Evolutionary conservation across 2,113 vertebrate genomes (phyloP).

Genomic region (Muntiacus reevesi): DNA sequence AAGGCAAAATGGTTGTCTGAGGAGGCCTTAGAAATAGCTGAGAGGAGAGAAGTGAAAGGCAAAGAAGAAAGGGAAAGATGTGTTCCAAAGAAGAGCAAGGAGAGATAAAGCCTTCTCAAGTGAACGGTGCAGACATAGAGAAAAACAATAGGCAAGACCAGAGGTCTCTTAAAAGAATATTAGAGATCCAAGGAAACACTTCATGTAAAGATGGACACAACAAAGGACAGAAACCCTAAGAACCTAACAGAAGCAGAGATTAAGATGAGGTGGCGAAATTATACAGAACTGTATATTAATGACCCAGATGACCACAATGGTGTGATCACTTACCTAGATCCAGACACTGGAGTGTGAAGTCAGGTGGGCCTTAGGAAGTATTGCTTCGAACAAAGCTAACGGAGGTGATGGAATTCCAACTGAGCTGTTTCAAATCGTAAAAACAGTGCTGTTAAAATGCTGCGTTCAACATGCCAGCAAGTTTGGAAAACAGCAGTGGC

Average conservation of each 20-base stretch:
- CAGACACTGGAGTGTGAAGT: neutral
- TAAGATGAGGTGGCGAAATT: neutral
- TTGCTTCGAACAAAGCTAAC: neutral
- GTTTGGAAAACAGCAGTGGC: neutral
- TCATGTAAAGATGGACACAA: neutral
- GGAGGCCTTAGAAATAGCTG: neutral
- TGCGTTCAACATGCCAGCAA: neutral
- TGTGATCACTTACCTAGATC: neutral
- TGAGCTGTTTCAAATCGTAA: neutral
- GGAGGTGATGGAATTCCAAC: neutral
- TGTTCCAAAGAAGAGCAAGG: neutral
- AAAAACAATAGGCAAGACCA: neutral
- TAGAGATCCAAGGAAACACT: neutral
- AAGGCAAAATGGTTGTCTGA: neutral
- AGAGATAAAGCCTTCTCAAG: neutral
- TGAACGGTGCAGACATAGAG: neutral
- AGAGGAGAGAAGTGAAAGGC: neutral
- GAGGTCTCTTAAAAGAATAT: neutral
- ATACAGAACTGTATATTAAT: neutral
- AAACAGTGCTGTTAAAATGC: neutral
- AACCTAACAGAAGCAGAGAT: neutral
- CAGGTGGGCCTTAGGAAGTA: neutral
- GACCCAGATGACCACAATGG: neutral
- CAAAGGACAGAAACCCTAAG: neutral
- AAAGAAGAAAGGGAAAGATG: neutral